A percentile compares a stretch with the other conserved stretches of the same genome.
Conservation (phyloP, 2,113 vertebrate species). For the Carassius carassius region DNA sequence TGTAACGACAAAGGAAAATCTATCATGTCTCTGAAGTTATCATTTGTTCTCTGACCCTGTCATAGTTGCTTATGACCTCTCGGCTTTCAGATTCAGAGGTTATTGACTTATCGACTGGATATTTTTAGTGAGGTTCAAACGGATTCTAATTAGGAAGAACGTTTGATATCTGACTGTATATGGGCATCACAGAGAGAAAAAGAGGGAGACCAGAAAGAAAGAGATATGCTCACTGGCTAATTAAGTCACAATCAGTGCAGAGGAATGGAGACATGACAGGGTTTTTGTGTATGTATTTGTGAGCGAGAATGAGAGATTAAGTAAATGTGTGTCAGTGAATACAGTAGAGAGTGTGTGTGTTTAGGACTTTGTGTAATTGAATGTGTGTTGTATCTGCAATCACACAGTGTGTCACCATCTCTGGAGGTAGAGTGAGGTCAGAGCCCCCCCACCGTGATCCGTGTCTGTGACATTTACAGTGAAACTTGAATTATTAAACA, state of each 20-base stretch:
- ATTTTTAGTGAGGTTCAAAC: constrained; percentile 45
- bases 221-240: constrained; percentile 29
- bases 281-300: not conserved
- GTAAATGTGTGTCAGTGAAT: constrained; percentile 15
- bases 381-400: not conserved
- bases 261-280: constrained; percentile 24
- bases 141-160: constrained; percentile 36
- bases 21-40: constrained; percentile 29
- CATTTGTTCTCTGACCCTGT: not conserved
- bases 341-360: not conserved
- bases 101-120: constrained; percentile 43
- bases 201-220: constrained; percentile 26
- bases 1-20: not conserved
- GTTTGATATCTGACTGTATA: constrained; percentile 50
- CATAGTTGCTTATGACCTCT: not conserved
- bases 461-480: constrained; percentile 52
- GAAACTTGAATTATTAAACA: constrained; percentile 53
- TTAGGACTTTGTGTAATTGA: not conserved
- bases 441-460: not conserved
- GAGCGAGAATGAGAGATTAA: not conserved
- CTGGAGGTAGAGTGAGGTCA: constrained; percentile 36
- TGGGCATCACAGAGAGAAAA: constrained; percentile 20
- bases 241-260: constrained; percentile 34
- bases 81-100: constrained; percentile 12
- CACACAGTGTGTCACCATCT: not conserved